Conservation (phyloP, 2,797 vertebrate species). For the Tokudaia muenninki region DNA sequence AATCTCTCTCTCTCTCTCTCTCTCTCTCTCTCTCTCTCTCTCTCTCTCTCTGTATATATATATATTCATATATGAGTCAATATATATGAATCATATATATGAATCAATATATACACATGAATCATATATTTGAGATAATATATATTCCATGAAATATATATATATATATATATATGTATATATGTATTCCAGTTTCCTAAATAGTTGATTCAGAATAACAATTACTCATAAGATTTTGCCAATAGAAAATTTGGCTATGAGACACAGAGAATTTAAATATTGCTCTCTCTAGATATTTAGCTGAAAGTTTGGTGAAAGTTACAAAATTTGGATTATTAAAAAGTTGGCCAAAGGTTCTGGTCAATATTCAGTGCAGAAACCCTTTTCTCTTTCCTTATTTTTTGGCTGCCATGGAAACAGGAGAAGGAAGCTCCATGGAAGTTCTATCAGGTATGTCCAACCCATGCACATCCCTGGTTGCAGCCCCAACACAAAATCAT, state of each 20-base stretch:
- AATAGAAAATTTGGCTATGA: neutral
- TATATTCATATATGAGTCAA: no score
- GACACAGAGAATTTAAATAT: neutral
- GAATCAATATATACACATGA: no score
- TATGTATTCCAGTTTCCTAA: neutral
- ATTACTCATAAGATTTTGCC: neutral
- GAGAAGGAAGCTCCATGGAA: neutral
- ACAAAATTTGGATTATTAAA: neutral
- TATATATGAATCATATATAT: no score
- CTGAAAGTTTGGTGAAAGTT: neutral
- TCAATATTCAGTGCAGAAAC: neutral
- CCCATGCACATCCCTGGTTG: neutral
- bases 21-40: neutral
- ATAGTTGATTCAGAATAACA: conserved; percentile 42
- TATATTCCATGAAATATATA: neutral
- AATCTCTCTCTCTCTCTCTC: neutral
- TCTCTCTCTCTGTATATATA: neutral
- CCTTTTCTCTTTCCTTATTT: neutral
- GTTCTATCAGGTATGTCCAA: neutral
- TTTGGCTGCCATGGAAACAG: neutral
- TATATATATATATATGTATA: no score
- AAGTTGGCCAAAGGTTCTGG: neutral
- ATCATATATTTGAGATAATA: neutral
- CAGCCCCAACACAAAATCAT: neutral
- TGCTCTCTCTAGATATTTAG: neutral